Evolutionary conservation across 2,888 invertebrate species (phyloP).

Genomic region (Drosophila niveifrons): DNA sequence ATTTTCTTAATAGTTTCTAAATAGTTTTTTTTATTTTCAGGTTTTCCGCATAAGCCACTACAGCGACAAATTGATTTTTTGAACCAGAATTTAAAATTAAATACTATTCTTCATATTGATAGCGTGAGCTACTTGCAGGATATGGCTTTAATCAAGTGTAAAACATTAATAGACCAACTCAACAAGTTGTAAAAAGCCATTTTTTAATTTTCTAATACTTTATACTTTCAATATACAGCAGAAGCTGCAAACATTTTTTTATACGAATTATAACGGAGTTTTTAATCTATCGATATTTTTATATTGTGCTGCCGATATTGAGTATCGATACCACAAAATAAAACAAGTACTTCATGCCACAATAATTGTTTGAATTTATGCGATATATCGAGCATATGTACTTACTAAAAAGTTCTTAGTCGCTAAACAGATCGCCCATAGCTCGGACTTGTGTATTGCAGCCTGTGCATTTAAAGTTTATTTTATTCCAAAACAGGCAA

Average conservation of each 20-base stretch:
- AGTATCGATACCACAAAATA: constrained; percentile 31
- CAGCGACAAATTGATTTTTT: constrained; percentile 44
- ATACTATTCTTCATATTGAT: constrained; percentile 50
- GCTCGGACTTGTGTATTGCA: constrained; percentile 39
- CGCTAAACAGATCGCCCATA: constrained; percentile 59
- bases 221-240: not conserved
- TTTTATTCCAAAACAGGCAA: constrained; percentile 72
- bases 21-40: constrained; percentile 16
- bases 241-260: not conserved
- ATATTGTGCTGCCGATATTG: not conserved
- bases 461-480: constrained; percentile 71
- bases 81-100: constrained; percentile 29
- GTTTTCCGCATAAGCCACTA: constrained; percentile 49
- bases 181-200: not conserved
- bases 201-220: no score
- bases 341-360: constrained; percentile 1
- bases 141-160: constrained; percentile 48
- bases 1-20: not conserved
- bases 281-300: constrained; percentile 32
- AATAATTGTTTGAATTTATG: no score
- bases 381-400: constrained; percentile 15
- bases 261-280: not conserved
- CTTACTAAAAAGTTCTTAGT: constrained; percentile 40
- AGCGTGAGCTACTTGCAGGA: constrained; percentile 36
- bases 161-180: constrained; percentile 25